Conservation (phyloP, 2,797 vertebrate species). For the Enteromius viviparus region DNA sequence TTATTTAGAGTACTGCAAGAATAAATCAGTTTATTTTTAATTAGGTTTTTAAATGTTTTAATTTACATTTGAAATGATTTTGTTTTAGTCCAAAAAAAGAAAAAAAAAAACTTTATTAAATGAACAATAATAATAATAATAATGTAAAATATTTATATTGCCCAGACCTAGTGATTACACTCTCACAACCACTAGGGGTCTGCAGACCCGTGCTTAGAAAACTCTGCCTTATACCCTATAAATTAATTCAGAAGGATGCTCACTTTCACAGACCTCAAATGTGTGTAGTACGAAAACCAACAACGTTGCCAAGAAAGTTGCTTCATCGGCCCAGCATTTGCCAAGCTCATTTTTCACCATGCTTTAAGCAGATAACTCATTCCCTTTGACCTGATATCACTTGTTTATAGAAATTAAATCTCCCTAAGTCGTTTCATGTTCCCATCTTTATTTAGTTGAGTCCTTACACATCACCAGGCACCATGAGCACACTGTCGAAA, state of each 20-base stretch:
- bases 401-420: constrained; percentile 52
- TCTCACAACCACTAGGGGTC: not conserved
- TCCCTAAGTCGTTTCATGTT: constrained; percentile 29
- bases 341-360: constrained; percentile 38
- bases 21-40: not conserved
- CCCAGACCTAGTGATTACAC: not conserved
- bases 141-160: not conserved
- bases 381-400: constrained; percentile 45
- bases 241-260: not conserved
- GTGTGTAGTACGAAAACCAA: constrained; percentile 4
- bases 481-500: constrained; percentile 29
- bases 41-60: not conserved
- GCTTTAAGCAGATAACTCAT: constrained; percentile 39
- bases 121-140: not conserved
- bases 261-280: constrained; percentile 11
- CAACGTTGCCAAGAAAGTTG: constrained; percentile 35
- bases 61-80: not conserved
- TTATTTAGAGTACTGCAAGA: not conserved
- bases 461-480: constrained; percentile 23
- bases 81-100: not conserved
- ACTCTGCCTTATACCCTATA: not conserved
- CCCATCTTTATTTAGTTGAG: constrained; percentile 44
- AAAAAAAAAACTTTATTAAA: not conserved
- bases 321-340: constrained; percentile 9
- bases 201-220: not conserved